Conservation (phyloP, 2,888 invertebrate species). For the Lypha dubia region DNA sequence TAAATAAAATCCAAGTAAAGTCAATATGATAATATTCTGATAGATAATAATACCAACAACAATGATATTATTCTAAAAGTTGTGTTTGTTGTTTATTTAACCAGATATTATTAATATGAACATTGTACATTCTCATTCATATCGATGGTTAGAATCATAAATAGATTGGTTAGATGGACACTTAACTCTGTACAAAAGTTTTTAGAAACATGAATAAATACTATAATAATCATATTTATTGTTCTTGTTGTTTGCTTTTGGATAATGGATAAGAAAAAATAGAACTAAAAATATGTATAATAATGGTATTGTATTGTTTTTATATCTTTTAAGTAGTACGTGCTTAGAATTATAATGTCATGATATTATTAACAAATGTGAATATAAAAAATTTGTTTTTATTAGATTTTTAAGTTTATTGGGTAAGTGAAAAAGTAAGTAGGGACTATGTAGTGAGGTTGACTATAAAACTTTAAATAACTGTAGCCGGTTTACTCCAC, state of each 20-base stretch:
- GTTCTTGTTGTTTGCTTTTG: conserved; percentile 21
- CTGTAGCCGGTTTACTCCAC: too few relatives aligned
- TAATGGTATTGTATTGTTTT: conserved; percentile 60
- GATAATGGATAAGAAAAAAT: conserved; percentile 9
- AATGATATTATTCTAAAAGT: conserved; percentile 25
- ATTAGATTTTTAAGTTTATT: conserved; percentile 35
- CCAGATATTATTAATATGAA: conserved; percentile 17
- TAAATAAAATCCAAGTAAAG: conserved; percentile 34
- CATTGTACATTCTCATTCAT: background rate
- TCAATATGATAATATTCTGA: conserved; percentile 40
- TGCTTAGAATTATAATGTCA: conserved; percentile 67
- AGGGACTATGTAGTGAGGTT: background rate
- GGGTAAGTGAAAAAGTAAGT: conserved; percentile 20
- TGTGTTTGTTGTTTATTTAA: conserved; percentile 51
- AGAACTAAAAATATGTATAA: conserved; percentile 44
- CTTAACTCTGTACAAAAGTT: conserved; percentile 16
- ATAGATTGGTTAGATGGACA: conserved; percentile 42
- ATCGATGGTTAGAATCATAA: conserved; percentile 4
- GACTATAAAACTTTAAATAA: background rate
- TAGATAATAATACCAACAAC: conserved; percentile 36
- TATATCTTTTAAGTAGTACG: conserved; percentile 65
- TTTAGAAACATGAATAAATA: conserved; percentile 32
- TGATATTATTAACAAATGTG: conserved; percentile 55
- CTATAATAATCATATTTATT: conserved; percentile 41
- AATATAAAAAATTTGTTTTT: conserved; percentile 50